A percentile compares a stretch with the other conserved stretches of the same genome.
These are phyloP conservation scores for Azemiops feae DNA, from an alignment of 2,113 vertebrate species.

Conservation along the genomic window DNA sequence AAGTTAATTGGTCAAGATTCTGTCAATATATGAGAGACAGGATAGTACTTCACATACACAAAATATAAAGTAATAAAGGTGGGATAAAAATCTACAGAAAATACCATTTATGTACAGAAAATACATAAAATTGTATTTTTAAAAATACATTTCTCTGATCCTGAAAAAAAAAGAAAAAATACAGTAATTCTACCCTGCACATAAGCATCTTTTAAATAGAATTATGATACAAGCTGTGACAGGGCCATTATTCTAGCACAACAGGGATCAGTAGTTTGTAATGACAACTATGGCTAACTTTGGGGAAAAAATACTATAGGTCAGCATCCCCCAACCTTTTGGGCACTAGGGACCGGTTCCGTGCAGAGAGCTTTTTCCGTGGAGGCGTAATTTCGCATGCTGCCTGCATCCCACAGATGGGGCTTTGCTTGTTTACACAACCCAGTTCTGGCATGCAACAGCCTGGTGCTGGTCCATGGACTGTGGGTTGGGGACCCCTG, in stretches of 20 bases:
- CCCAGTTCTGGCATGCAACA: too few species aligned
- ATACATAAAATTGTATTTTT: neutral
- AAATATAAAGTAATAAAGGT: neutral
- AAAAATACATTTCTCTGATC: neutral
- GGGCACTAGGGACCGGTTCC: too few species aligned
- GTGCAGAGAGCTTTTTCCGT: too few species aligned
- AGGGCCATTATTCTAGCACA: neutral
- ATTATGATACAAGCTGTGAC: neutral
- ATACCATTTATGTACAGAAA: neutral
- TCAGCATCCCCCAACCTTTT: too few species aligned
- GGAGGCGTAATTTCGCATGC: too few species aligned
- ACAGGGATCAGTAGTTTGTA: neutral
- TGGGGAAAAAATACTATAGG: neutral
- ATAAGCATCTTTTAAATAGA: neutral
- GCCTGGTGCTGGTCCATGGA: too few species aligned
- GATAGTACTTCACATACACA: neutral
- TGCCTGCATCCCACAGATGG: too few species aligned
- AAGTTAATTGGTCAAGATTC: neutral
- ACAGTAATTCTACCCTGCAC: neutral
- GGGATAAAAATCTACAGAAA: neutral
- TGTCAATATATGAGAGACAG: neutral
- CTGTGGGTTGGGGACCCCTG: too few species aligned
- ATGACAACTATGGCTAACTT: neutral
- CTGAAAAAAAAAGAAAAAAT: neutral
- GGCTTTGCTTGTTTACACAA: too few species aligned